phyloP scores from a whole-genome alignment of 2,797 vertebrate genomes.

The Jordanella pulchra region DNA sequence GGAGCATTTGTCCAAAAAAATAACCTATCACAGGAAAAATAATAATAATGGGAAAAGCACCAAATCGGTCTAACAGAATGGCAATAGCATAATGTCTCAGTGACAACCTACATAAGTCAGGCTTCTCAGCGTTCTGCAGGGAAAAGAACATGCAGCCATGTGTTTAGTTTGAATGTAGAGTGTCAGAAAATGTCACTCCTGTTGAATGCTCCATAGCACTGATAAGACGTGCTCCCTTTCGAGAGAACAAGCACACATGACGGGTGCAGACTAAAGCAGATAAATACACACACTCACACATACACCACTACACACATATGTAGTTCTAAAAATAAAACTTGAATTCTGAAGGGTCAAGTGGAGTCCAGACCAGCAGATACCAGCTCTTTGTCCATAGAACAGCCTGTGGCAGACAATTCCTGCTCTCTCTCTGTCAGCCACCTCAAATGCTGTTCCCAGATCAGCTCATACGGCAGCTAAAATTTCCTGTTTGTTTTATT shows the following conservation, averaged over 20 bases:
- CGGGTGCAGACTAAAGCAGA: constrained; percentile 42
- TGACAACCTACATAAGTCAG: constrained; percentile 67
- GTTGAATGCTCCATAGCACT: constrained; percentile 53
- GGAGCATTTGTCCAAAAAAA: constrained; percentile 64
- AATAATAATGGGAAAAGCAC: constrained; percentile 66
- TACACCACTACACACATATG: constrained; percentile 18
- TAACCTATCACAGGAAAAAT: constrained; percentile 67
- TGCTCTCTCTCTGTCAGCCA: constrained; percentile 58
- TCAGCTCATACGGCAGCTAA: constrained; percentile 29
- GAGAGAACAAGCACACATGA: constrained; percentile 30
- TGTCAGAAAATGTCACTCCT: constrained; percentile 66
- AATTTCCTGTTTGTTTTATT: not conserved
- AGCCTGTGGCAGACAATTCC: constrained; percentile 51
- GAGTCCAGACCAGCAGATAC: constrained; percentile 70
- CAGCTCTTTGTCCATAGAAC: constrained; percentile 56
- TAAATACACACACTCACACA: constrained; percentile 28
- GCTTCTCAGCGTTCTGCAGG: constrained; percentile 55
- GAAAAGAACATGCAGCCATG: constrained; percentile 39
- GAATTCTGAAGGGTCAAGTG: constrained; percentile 71
- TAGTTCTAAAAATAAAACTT: constrained; percentile 70
- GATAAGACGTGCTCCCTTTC: constrained; percentile 56
- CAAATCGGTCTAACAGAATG: constrained; percentile 60
- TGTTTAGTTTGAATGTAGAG: constrained; percentile 70
- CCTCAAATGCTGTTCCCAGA: constrained; percentile 38
- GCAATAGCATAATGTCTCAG: constrained; percentile 68